A percentile compares a stretch with the other conserved stretches of the same genome.
These are phyloP conservation scores for Nettapus auritus DNA, from an alignment of 2,113 vertebrate genomes.

Conservation along the genomic window DNA sequence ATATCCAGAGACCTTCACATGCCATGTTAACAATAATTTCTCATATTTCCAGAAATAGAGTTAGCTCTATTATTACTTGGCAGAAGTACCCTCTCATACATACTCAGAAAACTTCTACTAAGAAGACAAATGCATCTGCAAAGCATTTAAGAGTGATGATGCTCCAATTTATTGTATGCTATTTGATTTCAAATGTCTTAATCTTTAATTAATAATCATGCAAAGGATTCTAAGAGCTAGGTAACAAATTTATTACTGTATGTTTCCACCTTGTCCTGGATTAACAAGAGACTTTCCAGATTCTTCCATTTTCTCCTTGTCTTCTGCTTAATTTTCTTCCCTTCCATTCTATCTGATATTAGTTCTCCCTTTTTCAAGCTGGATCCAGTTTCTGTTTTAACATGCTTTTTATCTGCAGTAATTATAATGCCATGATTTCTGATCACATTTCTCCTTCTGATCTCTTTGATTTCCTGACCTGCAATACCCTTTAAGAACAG, in stretches of 20 bases:
- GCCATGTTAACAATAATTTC: neutral
- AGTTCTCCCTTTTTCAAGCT: slow-evolving; percentile 3
- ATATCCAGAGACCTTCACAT: neutral
- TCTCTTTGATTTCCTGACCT: neutral
- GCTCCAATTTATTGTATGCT: slow-evolving; percentile 1
- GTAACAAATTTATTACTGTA: slow-evolving; percentile 13
- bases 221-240: slow-evolving; percentile 34
- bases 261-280: neutral
- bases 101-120: slow-evolving; percentile 29
- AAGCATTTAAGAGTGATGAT: slow-evolving; percentile 23
- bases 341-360: slow-evolving; percentile 1
- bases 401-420: neutral
- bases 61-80: slow-evolving; percentile 17
- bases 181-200: slow-evolving; percentile 33
- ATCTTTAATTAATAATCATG: slow-evolving; percentile 32
- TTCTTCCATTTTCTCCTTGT: slow-evolving; percentile 36
- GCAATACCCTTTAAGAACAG: neutral
- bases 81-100: slow-evolving; percentile 13
- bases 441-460: neutral
- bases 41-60: slow-evolving; percentile 14
- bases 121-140: neutral
- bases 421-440: neutral
- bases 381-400: neutral
- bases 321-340: neutral
- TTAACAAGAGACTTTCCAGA: slow-evolving; percentile 48